Base-by-base conservation (phyloP, 1,140 invertebrate genomes). In the Trachymyrmex cornetzi region DNA sequence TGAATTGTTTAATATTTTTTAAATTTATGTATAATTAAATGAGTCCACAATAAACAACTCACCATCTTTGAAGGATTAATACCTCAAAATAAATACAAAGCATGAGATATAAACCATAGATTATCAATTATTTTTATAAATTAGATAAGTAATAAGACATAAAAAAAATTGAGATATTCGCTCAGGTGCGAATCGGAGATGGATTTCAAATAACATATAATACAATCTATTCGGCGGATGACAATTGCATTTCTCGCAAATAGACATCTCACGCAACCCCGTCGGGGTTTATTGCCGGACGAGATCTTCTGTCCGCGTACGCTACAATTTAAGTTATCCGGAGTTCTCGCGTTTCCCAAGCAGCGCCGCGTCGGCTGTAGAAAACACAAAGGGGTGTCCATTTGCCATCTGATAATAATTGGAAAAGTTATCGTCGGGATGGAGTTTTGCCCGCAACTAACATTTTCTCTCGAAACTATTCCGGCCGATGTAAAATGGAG, bases 331-430 rank as follows among this genome's bases (percentile, higher is more conserved):
- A 86, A 86, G 85, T 86, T 80, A 71, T 48, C 77, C 38, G n/a
- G 77, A 82, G 77, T 82, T 86, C 66, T 59, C 77, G 48, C 66
- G 38, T 61, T 64, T 44, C 50, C 48, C 75, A n/a, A 38, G 30
- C 55, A n/a, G 48, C 53, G 11, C 19, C 3, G 53, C 50, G 38
- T n/a, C 63, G 63, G 27, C 55, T 61, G 16, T 57, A 87, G 77
- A 88, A 90, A 90, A 86, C 86, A 91, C 89, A 91, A 91, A 91
- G 89, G 69, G 88, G 81, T 86, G 89, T 91, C 87, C 89, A 91
- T 91, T 91, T 90, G 89, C 89, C 89, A 88, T 91, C 89, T 86
- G 89, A 91, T 91, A 91, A 91, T 91, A 91, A 91, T 91, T 91
- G 89, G 89, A 91, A 91, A 91, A 91, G 89, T 91, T 91, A 91